These are phyloP conservation scores for Pempheris klunzingeri DNA, from an alignment of 2,797 vertebrate genomes.

Conservation along the genomic window DNA sequence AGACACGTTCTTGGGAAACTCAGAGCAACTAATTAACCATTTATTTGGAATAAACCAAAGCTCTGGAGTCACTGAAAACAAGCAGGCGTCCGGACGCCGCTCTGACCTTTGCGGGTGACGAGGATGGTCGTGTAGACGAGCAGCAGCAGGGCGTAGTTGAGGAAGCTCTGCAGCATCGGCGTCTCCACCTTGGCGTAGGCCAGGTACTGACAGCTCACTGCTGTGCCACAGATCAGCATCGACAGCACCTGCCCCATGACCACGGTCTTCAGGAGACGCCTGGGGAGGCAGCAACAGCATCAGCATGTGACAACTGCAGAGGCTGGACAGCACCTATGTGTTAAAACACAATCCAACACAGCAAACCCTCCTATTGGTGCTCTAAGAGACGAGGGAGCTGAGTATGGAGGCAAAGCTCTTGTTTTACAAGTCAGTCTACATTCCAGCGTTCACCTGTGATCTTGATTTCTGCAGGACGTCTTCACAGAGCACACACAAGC, in stretches of 20 bases:
- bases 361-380: background rate
- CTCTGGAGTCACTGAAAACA: background rate
- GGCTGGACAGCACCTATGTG: background rate
- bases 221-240: conserved; percentile 95
- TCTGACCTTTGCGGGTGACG: conserved; percentile 87
- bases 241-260: conserved; percentile 93
- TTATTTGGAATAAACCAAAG: background rate
- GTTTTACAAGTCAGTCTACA: background rate
- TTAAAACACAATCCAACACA: background rate
- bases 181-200: conserved; percentile 84
- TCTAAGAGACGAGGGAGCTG: background rate
- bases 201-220: conserved; percentile 93
- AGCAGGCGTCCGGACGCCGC: accelerated
- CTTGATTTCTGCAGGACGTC: background rate
- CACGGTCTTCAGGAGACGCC: conserved; percentile 91
- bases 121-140: conserved; percentile 89
- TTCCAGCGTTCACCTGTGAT: background rate
- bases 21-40: background rate
- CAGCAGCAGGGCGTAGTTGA: conserved; percentile 92
- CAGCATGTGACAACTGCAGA: background rate
- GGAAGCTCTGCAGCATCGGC: conserved; percentile 96
- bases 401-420: background rate
- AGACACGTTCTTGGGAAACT: background rate
- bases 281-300: conserved; percentile 60
- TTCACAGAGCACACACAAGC: background rate